Percentiles rank a stretch among this genome's conserved stretches.
Evolutionary conservation across 2,113 vertebrate species (phyloP).

Genomic region (Burhinus bistriatus): DNA sequence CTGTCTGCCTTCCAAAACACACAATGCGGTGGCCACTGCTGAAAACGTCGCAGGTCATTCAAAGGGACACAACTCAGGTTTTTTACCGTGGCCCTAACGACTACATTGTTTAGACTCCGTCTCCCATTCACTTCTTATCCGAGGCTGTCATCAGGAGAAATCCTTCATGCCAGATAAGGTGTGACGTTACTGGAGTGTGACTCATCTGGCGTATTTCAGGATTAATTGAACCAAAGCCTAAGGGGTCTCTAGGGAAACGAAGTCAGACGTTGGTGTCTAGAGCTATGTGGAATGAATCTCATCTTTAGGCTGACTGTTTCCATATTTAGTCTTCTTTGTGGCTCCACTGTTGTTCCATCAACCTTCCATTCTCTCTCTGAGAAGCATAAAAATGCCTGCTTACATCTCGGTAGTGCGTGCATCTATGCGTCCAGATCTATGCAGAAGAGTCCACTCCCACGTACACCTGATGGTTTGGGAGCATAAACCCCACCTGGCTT

Average conservation of each 20-base stretch:
- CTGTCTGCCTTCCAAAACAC: background rate
- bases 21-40: background rate
- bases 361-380: background rate
- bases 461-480: background rate
- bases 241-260: background rate
- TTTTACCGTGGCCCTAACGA: too few species aligned
- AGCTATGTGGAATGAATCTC: background rate
- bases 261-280: background rate
- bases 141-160: rapidly evolving
- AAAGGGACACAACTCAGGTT: background rate
- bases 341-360: background rate
- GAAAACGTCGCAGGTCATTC: background rate
- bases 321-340: background rate
- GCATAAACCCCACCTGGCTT: rapidly evolving
- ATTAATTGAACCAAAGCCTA: background rate
- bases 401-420: background rate
- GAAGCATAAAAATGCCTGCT: background rate
- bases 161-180: background rate
- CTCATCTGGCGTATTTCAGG: background rate
- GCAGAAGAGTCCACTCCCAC: background rate
- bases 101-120: background rate
- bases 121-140: background rate
- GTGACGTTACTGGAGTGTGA: background rate
- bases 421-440: rapidly evolving
- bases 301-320: background rate